A percentile compares a stretch with the other conserved stretches of the same genome.
Conservation (phyloP, 1,140 invertebrate species). For the Dreissena rostriformis region DNA sequence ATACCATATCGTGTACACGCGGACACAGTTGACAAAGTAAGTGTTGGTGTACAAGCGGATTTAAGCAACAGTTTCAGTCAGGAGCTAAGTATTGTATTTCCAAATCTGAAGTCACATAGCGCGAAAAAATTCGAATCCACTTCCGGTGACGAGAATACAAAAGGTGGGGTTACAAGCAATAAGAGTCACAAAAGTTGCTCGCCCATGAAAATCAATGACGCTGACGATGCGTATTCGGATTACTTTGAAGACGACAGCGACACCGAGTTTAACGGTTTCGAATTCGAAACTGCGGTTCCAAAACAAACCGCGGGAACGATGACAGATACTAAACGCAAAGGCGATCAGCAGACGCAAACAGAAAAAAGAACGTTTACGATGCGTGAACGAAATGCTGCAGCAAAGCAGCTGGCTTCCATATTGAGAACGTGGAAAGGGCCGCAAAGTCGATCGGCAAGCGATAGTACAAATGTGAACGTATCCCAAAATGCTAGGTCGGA, state of each 20-base stretch:
- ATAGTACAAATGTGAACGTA: constrained; percentile 35
- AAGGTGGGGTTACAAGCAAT: neutral
- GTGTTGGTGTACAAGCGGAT: constrained; percentile 42
- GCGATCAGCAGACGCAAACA: neutral
- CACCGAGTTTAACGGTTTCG: constrained; percentile 10
- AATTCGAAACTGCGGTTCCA: constrained; percentile 23
- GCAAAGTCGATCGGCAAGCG: neutral
- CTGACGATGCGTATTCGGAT: constrained; percentile 25
- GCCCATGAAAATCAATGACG: neutral
- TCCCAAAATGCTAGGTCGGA: neutral
- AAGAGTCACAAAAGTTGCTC: neutral
- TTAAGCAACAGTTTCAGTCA: constrained; percentile 13
- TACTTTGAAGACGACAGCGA: constrained; percentile 36
- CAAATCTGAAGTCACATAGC: constrained; percentile 5
- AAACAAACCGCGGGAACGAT: constrained; percentile 36
- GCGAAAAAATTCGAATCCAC: too few relatives aligned
- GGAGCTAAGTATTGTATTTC: too few relatives aligned
- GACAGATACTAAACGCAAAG: constrained; percentile 6
- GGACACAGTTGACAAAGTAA: constrained; percentile 21
- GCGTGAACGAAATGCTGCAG: constrained; percentile 8
- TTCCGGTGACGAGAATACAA: neutral
- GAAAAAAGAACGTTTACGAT: constrained; percentile 10
- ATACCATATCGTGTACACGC: constrained; percentile 45
- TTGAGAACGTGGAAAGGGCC: neutral
- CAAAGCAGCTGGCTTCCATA: constrained; percentile 2